These are phyloP conservation scores for Tenualosa thibaudeaui DNA, from an alignment of 2,797 vertebrate genomes.

Conservation along the genomic window DNA sequence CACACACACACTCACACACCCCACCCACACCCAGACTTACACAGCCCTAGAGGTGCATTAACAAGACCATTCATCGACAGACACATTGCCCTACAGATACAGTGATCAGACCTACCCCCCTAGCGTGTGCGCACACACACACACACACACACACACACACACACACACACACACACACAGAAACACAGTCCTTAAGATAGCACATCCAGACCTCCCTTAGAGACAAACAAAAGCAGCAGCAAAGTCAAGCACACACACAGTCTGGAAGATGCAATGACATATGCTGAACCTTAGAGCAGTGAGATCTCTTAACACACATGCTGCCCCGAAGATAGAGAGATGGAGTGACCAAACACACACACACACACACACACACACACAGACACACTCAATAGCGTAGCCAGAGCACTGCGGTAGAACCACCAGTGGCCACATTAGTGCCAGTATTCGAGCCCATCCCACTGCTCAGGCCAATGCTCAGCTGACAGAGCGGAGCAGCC, in stretches of 20 bases:
- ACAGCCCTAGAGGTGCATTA: background rate
- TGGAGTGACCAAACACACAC: background rate
- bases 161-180: background rate
- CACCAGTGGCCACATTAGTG: no score
- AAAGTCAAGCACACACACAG: background rate
- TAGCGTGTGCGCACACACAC: background rate
- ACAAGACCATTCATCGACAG: background rate
- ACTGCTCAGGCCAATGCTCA: no score
- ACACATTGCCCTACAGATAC: background rate
- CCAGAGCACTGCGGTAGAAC: no score
- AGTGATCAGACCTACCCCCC: background rate
- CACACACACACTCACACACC: background rate
- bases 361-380: background rate
- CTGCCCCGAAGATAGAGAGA: background rate
- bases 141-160: constrained; percentile 14
- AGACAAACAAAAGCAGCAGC: background rate
- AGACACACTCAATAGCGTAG: background rate
- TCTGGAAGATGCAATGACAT: background rate
- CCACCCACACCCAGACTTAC: background rate
- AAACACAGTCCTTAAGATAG: background rate
- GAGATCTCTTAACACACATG: background rate
- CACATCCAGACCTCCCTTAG: background rate
- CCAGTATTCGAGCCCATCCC: no score
- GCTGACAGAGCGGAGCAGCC: no score
- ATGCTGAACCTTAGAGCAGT: background rate